Conservation (phyloP, 2,888 invertebrate genomes). For the Zhengitettix transpicula region DNA sequence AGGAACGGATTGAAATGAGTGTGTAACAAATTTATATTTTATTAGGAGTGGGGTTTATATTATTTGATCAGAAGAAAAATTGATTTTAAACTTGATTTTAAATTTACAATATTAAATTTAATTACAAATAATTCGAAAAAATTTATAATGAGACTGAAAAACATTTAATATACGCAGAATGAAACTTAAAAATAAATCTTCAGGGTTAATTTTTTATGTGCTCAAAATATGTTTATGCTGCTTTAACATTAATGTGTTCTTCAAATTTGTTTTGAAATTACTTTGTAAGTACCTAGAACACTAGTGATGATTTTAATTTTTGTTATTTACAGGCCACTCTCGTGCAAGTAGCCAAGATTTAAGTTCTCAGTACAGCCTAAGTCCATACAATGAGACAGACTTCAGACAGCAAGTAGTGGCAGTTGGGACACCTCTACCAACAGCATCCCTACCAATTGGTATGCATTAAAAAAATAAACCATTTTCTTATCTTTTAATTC, state of each 20-base stretch:
- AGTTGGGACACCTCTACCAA: conserved; percentile 87
- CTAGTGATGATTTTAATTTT: neutral
- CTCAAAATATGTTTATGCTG: neutral
- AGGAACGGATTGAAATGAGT: neutral
- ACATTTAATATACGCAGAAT: too few relatives aligned
- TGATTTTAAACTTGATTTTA: neutral
- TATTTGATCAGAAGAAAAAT: neutral
- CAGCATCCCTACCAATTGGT: conserved; percentile 59
- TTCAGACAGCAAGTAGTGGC: conserved; percentile 90
- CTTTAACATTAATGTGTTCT: neutral
- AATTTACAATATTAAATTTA: too few relatives aligned
- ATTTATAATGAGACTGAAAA: too few relatives aligned
- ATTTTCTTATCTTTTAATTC: neutral
- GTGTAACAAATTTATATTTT: neutral
- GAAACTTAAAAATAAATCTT: too few relatives aligned
- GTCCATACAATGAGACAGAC: conserved; percentile 44
- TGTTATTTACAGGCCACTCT: conserved; percentile 26
- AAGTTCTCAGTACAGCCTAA: conserved; percentile 31
- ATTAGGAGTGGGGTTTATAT: neutral
- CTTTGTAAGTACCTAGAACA: neutral
- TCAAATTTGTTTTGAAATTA: conserved; percentile 1
- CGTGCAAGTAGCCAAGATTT: conserved; percentile 34
- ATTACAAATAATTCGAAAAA: too few relatives aligned
- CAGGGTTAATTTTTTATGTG: too few relatives aligned
- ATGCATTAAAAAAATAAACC: conserved; percentile 6